Evolutionary conservation across 2,113 vertebrate species (phyloP), one percentile per base, ranked within the genome.

Genomic region (Calonectris borealis): DNA sequence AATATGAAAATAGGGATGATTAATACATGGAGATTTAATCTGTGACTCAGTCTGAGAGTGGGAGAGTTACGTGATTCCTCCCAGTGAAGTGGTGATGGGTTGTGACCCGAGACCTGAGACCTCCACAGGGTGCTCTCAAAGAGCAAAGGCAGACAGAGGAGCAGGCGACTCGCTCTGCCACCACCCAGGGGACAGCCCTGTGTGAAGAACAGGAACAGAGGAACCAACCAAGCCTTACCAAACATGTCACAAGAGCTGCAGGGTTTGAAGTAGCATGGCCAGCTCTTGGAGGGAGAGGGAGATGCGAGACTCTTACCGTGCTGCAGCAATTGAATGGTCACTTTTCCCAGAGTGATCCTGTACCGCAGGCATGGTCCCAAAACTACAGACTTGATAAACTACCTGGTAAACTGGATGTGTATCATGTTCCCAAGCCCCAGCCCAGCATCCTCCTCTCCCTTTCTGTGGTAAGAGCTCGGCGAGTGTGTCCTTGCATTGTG

Each of bases 401-500:
- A 65, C 2, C 9, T 8, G 38, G 17, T 12, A 2, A 48, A 40
- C 7, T 24, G 61, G 77, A n/a, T 16, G 9, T 7, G 13, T 3
- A 40, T 4, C 40, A 34, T 3, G 1, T 48, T 24, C 54, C 54
- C 72, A 51, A 65, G 6, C 3, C 25, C 44, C 62, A 44, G 9
- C 3, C n/a, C 48, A 31, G 48, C 31, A 25, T 34, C 13, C 4
- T 88, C 25, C 36, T 68, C 38, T 46, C 42, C 31, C 18, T 69
- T 69, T 10, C 5, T 1, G 2, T 55, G 46, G 26, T 31, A 38
- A 49, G 34, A 36, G 12, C 1, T 31, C n/a, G 26, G 10, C 0
- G 1, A 69, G 27, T 6, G 3, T 55, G 57, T 61, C 16, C 29
- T 79, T 18, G 9, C 54, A 15, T 18, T 0, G 0, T 16, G 27